Base-by-base conservation (phyloP, 2,888 invertebrate species). In the Pseudolycoriella hygida region DNA sequence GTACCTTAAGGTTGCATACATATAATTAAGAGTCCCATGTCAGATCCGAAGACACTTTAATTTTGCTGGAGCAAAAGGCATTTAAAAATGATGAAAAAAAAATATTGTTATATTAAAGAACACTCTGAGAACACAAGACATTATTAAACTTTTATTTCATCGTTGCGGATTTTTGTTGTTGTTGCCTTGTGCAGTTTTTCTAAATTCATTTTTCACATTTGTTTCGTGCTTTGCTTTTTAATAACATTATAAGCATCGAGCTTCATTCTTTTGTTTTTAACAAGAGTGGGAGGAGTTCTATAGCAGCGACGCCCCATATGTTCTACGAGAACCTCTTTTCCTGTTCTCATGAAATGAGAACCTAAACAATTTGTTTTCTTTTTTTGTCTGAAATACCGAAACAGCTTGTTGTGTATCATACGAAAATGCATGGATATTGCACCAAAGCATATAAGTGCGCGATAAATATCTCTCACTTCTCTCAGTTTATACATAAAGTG, bases 21-120 rank as follows among this genome's bases (percentile, higher is more conserved):
- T 34, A 34, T 34, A 34, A 34, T 34, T 34, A 14, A 34, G 15
- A 34, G 34, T 34, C 34, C 34, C 19, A 40, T 40, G 40, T 40
- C 40, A 40, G 19, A 18, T 40, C n/a, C 5, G 17, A 17, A 40
- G 40, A 40, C 40, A 40, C 40, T 18, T 40, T 40, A 40, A 40
- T 40, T 40, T 40, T 19, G 17, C 40, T n/a, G 12, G 40, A 38
- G 17, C 38, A 14, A 15, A 34, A 34, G 34, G 34, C 34, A 34
- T 34, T 34, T 34, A 34, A 34, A 25, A 19, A 19, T 12, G 19
- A 40, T 17, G 40, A 17, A 38, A 38, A 14, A 38, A 6, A 38
- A 38, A 38, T 38, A 38, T 38, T 38, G 14, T 38, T 15, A 11
- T 11, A 34, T 14, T 14, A 34, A 34, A 34, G 34, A 12, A 12